Percentiles rank a stretch among this genome's conserved stretches.
Evolutionary conservation across 2,797 vertebrate species (phyloP).

Genomic region (Alca torda): DNA sequence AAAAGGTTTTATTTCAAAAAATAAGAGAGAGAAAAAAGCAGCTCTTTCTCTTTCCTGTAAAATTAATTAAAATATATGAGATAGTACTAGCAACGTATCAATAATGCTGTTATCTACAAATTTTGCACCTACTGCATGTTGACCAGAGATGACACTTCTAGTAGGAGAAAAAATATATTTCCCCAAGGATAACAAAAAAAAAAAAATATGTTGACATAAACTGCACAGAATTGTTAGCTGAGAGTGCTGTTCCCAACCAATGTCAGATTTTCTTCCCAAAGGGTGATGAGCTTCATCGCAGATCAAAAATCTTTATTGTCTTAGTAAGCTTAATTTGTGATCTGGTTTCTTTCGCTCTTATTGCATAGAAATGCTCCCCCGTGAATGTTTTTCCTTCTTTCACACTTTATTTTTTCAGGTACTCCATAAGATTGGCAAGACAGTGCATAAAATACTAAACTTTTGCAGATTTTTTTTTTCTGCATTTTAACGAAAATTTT

Average conservation of each 20-base stretch:
- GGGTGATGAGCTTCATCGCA: rapidly evolving
- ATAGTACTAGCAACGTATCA: background rate
- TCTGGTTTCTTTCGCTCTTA: background rate
- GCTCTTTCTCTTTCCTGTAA: background rate
- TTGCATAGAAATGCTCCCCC: background rate
- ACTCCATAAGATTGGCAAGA: background rate
- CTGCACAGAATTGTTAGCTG: background rate
- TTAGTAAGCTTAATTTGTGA: background rate
- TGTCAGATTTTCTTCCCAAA: background rate
- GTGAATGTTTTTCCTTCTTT: background rate
- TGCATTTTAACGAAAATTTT: background rate
- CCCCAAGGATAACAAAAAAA: background rate
- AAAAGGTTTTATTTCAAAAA: background rate
- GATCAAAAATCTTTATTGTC: background rate
- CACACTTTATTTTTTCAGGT: background rate
- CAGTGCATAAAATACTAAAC: background rate
- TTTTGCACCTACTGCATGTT: slow-evolving; percentile 3
- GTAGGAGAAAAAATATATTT: slow-evolving; percentile 21
- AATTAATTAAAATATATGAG: slow-evolving; percentile 51
- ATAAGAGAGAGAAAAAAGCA: background rate
- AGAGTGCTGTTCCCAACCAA: background rate
- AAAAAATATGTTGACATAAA: background rate
- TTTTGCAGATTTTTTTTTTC: background rate
- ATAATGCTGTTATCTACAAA: slow-evolving; percentile 13
- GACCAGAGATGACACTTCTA: slow-evolving; percentile 26